Evolutionary conservation across 1,140 invertebrate species (phyloP), one percentile per base, ranked within the genome.

Genomic region (Anadara kagoshimensis): DNA sequence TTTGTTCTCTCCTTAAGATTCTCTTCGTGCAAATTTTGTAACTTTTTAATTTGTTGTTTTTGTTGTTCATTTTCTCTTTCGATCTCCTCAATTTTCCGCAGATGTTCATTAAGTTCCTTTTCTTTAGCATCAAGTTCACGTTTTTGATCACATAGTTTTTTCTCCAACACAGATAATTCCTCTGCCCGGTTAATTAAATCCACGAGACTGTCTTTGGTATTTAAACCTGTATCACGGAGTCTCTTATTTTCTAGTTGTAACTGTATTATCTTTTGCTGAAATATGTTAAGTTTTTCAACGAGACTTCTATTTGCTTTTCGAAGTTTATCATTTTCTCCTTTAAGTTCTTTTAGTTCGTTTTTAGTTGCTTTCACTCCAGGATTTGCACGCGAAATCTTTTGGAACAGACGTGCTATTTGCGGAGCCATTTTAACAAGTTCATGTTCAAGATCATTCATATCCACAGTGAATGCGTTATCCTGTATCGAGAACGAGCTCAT

Each of bases 181-280:
- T 64, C 45, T 8, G 63, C 68, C 49, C 54, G 59, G 12, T 51
- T 69, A 36, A 70, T 57, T 22, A 75, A 41, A 1, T 75, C 73
- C 47, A 18, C 63, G 24, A 70, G 70, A 7, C 56, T 61, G 22
- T 70, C 49, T 24, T 63, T 69, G 10, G 58, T 57, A 14, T 54
- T 26, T 44, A 59, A 41, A 3, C 68, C 73, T 22, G 26, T 66
- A 29, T 69, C 73, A 20, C 73, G 53, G 18, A 75, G 44, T 57
- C 67, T 75, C 54, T 75, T 75, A 44, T 75, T 75, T 41, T 75
- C 73, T n/a, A 75, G 43, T 45, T 75, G 73, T 24, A 75, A 51
- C 8, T 75, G 68, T 36, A 75, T 75, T 4, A 75, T 75, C 26
- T 75, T 62, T 61, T 75, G 62, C 47, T 75, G 73, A 45, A 75